Evolutionary conservation across 2,113 vertebrate species (phyloP), one percentile per base, ranked within the genome.

Genomic region (Numida meleagris): DNA sequence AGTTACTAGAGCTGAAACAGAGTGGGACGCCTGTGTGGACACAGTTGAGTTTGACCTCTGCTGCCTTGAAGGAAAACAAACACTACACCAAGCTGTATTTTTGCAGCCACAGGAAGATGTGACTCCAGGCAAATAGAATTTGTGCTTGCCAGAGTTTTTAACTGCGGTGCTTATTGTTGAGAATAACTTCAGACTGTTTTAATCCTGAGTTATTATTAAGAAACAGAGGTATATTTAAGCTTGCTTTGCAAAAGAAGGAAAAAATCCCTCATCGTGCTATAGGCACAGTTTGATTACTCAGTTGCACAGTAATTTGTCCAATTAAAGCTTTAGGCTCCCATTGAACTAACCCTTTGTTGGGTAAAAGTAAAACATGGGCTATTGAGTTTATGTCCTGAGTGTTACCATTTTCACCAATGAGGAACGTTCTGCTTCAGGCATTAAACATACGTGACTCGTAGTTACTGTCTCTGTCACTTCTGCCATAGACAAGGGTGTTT

Each of bases 11-110:
- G 61, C 9, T 18, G 38, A 77, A 80, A 70, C 11, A 19, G n/a
- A 75, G 36, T 11, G 31, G 59, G 59, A n/a, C 23, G 55, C 6
- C 25, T n/a, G n/a, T 43, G 31, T 48, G 59, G 62, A 73, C 53
- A 25, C 12, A 4, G 38, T 36, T 75, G 88, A 51, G 23, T 79
- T 73, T 91, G 61, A 89, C 74, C 17, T 62, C 31, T 2, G 2
- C 31, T 14, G 2, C 46, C 46, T 59, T 42, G 50, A 46, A 82
- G 34, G 42, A 76, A 74, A 70, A 29, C 21, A 42, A 61, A 53
- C 0, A 0, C 36, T 38, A 14, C 33, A 6, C 6, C 42, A 40
- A 0, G 1, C 38, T 80, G 62, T 15, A 42, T 65, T 74, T 72
- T 53, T 92, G 86, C 59, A 92, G n/a, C 38, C 61, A 57, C 59